A percentile compares a stretch with the other conserved stretches of the same genome.
Evolutionary conservation across 64 coral and sea anemone genomes (phyloP).

Genomic region (Porites lutea): DNA sequence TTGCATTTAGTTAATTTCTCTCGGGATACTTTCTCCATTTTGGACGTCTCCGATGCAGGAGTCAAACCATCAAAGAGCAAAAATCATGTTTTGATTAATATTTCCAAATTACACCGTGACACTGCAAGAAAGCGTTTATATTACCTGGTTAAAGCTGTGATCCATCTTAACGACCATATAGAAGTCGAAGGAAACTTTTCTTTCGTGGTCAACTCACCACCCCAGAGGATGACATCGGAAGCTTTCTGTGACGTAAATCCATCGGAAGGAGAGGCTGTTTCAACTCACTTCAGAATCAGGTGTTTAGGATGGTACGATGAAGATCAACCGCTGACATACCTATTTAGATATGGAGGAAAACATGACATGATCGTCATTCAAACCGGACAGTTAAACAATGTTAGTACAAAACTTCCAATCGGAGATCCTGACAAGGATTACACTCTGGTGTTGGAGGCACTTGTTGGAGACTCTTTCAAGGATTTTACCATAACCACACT

Average conservation of each 20-base stretch:
- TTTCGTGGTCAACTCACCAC: slow-evolving; percentile 35
- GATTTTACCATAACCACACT: neutral
- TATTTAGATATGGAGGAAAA: neutral
- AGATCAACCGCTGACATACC: slow-evolving; percentile 9
- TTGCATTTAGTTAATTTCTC: neutral
- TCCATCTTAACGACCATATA: neutral
- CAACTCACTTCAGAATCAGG: neutral
- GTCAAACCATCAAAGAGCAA: neutral
- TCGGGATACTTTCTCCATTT: neutral
- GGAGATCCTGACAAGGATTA: slow-evolving; percentile 5
- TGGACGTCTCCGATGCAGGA: neutral
- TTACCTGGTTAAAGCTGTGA: slow-evolving; percentile 6
- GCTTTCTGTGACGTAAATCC: slow-evolving; percentile 4
- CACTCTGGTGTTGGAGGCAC: neutral
- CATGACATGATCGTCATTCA: slow-evolving; percentile 12
- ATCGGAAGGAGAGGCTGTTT: slow-evolving; percentile 20
- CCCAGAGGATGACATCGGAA: neutral
- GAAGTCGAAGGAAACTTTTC: neutral
- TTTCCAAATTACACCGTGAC: slow-evolving; percentile 11
- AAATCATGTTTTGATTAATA: neutral
- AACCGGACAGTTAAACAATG: neutral
- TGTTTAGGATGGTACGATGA: slow-evolving; percentile 34
- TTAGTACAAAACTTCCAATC: slow-evolving; percentile 31
- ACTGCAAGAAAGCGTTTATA: neutral
- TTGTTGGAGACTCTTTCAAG: slow-evolving; percentile 3